phyloP scores from a whole-genome alignment of 2,888 invertebrate species.

The Thereva unica region DNA sequence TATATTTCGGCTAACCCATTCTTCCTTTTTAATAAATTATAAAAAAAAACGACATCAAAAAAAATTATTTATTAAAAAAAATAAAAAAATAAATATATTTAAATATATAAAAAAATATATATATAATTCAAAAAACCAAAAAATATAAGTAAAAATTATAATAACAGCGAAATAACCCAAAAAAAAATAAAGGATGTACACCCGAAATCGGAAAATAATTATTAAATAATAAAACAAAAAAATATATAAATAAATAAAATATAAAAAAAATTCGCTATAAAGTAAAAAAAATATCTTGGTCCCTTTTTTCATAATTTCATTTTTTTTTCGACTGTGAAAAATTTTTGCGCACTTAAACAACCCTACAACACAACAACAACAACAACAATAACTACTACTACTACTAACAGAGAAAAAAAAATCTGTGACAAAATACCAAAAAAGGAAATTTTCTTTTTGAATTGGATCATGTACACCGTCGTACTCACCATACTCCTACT shows the following conservation, averaged over 20 bases:
- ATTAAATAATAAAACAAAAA: background rate
- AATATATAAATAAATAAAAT: conserved; percentile 2
- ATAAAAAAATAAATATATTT: too few relatives aligned
- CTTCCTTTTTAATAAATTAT: conserved; percentile 15
- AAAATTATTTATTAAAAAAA: conserved; percentile 5
- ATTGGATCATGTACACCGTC: conserved; percentile 40
- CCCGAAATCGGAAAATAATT: too few relatives aligned
- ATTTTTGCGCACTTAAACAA: conserved; percentile 27
- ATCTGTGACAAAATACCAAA: background rate
- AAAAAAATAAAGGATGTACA: too few relatives aligned
- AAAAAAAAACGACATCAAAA: background rate
- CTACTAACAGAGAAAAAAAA: too few relatives aligned
- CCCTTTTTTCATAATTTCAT: conserved; percentile 1
- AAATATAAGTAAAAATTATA: background rate
- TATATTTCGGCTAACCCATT: conserved; percentile 48
- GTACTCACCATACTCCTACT: conserved; percentile 33
- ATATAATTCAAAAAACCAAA: background rate
- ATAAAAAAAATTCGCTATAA: background rate
- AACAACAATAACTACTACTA: too few relatives aligned
- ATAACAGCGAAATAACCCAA: too few relatives aligned
- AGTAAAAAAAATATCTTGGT: conserved; percentile 9
- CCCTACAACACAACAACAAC: background rate
- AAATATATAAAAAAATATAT: background rate
- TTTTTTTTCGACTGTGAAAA: conserved; percentile 10
- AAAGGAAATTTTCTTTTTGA: conserved; percentile 22